Base-by-base conservation (phyloP, 1,140 invertebrate species). In the Aphelenchoides besseyi region DNA sequence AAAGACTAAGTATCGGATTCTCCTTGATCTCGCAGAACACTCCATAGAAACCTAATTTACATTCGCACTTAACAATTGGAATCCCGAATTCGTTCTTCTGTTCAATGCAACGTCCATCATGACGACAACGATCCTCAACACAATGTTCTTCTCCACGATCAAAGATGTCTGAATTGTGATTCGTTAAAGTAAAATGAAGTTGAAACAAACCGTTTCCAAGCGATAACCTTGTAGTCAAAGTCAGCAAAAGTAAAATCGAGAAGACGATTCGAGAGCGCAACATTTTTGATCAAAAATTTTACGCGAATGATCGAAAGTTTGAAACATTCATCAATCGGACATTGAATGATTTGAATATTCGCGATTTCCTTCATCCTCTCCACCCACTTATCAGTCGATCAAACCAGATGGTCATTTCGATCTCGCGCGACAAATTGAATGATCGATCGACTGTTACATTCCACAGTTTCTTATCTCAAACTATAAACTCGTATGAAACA, bases 31-130 rank as follows among this genome's bases (percentile, higher is more conserved):
- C 55, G 55, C 55, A 59, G 55, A 59, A 59, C 5, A 8, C 55
- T 5, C 55, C 55, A 33, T 8, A 8, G 55, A 29, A 59, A 8
- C 55, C 55, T 5, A 59, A 28, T 33, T 12, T 12, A 33, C 55
- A 59, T 28, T 59, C 5, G 18, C 55, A 59, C 5, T 5, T 59
- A 8, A 18, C 55, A 28, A 48, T 23, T 23, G 41, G 41, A 23
- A 48, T 48, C 41, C 41, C 41, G 41, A 48, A 48, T 23, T 48
- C 41, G 41, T 48, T 59, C 55, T 59, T 5, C 23, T 23, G 18
- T 23, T 59, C 18, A 28, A 59, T 28, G 55, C 55, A 59, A 33
- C 55, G 55, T 29, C 55, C 55, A 33, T 23, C 55, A 33, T 59
- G 5, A 5, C 18, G 55, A 33, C 55, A 59, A 33, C 55, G 55